Conservation (phyloP, 2,113 vertebrate species). For the Rhabdornis inornatus region DNA sequence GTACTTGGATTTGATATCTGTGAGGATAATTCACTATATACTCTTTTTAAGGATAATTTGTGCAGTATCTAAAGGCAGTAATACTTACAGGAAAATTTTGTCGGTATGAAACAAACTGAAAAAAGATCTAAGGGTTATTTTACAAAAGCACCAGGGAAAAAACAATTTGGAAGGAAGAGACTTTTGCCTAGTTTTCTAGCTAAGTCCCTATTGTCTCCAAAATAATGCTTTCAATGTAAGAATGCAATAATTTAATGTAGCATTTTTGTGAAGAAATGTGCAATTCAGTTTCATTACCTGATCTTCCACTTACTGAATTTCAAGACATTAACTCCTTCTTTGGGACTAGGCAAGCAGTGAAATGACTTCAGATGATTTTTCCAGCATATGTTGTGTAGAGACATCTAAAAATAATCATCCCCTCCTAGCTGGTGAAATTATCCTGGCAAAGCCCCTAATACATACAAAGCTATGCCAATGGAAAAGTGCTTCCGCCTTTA, state of each 20-base stretch:
- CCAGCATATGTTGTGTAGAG: slow-evolving; percentile 9
- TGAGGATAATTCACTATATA: background rate
- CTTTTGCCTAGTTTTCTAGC: background rate
- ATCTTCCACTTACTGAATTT: background rate
- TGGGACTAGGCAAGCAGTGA: background rate
- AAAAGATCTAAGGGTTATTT: background rate
- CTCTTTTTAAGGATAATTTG: background rate
- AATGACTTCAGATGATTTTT: background rate
- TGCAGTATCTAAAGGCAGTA: background rate
- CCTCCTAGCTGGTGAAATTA: background rate
- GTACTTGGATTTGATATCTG: background rate
- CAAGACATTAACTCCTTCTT: background rate
- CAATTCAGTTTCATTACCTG: background rate
- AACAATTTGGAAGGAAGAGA: background rate
- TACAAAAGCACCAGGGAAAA: background rate
- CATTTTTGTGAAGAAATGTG: background rate
- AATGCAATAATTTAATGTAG: background rate
- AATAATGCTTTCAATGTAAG: background rate
- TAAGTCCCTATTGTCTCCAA: background rate
- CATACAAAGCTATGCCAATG: background rate
- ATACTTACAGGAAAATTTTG: background rate
- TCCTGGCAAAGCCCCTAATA: slow-evolving; percentile 2
- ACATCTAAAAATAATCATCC: slow-evolving; percentile 27
- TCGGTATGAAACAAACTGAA: background rate
- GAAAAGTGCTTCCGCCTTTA: background rate